Evolutionary conservation across 2,113 vertebrate genomes (phyloP).

Genomic region (Leuciscus idus): DNA sequence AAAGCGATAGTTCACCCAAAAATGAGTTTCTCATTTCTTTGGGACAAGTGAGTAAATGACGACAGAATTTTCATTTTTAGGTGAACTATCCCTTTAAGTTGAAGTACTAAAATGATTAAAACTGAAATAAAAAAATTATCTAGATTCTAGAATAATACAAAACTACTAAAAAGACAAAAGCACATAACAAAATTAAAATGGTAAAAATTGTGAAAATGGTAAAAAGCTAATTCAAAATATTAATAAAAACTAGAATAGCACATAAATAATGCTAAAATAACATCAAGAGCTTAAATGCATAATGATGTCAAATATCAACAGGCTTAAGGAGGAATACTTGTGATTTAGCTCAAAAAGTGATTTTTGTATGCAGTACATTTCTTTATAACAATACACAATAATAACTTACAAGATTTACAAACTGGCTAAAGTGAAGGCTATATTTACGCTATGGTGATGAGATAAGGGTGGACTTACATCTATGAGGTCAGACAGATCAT

Average conservation of each 20-base stretch:
- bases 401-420: background rate
- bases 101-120: too few species aligned
- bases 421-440: background rate
- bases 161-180: background rate
- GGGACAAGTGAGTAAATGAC: too few species aligned
- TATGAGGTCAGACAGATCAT: conserved; percentile 97
- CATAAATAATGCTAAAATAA: background rate
- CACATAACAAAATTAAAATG: too few species aligned
- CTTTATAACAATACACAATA: background rate
- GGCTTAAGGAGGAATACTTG: background rate
- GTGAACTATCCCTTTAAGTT: too few species aligned
- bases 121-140: too few species aligned
- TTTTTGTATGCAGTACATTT: background rate
- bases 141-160: background rate
- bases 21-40: too few species aligned
- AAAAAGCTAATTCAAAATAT: background rate
- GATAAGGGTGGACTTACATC: conserved; percentile 80
- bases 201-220: background rate
- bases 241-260: background rate
- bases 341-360: background rate
- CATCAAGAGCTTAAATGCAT: background rate
- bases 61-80: too few species aligned
- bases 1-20: too few species aligned
- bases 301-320: background rate
- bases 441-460: background rate